A percentile compares a stretch with the other conserved stretches of the same genome.
phyloP scores from a whole-genome alignment of 2,888 invertebrate genomes.

The Erynnis tages region DNA sequence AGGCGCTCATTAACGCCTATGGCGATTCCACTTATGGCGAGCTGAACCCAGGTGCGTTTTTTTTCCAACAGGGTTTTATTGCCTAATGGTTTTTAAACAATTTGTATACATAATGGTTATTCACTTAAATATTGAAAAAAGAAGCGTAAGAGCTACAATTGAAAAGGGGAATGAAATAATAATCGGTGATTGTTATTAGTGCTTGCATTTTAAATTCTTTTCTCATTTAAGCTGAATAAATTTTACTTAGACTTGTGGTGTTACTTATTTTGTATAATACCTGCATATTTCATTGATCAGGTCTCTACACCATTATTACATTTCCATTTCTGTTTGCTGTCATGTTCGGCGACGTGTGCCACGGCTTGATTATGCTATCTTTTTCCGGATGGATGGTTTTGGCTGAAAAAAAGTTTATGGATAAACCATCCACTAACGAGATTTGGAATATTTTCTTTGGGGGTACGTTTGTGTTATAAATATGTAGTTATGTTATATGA shows the following conservation, averaged over 20 bases:
- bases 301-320: slow-evolving; percentile 91
- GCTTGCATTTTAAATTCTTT: no score
- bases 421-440: slow-evolving; percentile 85
- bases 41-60: slow-evolving; percentile 88
- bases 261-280: neutral
- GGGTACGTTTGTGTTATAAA: slow-evolving; percentile 54
- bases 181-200: no score
- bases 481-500: no score
- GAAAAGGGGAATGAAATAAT: no score
- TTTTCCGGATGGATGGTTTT: slow-evolving; percentile 89
- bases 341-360: slow-evolving; percentile 97
- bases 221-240: no score
- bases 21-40: slow-evolving; percentile 95
- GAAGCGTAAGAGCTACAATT: no score
- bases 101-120: no score
- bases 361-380: slow-evolving; percentile 88
- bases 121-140: no score
- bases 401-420: slow-evolving; percentile 85
- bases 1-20: slow-evolving; percentile 94
- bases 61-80: neutral
- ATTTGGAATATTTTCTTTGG: slow-evolving; percentile 98
- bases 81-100: no score
- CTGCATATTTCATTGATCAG: slow-evolving; percentile 56
- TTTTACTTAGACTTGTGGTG: no score
- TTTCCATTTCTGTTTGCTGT: slow-evolving; percentile 97